Evolutionary conservation across 1,140 invertebrate genomes (phyloP), one percentile per base, ranked within the genome.

Genomic region (Caenorhabditis brenneri): DNA sequence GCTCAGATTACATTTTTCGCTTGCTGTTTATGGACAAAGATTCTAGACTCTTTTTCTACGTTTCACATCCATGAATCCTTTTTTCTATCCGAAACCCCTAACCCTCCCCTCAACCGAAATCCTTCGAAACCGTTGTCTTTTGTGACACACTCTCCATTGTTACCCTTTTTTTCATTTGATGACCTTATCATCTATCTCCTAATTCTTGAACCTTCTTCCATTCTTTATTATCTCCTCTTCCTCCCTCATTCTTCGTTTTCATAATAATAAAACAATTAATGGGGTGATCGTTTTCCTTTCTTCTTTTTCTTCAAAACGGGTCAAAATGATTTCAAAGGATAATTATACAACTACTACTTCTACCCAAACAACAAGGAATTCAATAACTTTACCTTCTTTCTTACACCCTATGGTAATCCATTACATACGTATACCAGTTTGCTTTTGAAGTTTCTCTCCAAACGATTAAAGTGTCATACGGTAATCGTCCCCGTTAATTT

Each of bases 251-350:
- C 53, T 27, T 51, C 49, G 49, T 51, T 58, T 58, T 58, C 22
- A 19, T 55, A 24, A 46, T 74, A 74, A 74, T 74, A 74, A 74
- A 74, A 74, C 65, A 74, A 74, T 74, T 74, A 74, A 74, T 74
- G 65, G 36, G 65, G 6, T 19, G 2, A n/a, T 46, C 24, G 5
- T 16, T 51, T 16, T 51, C 49, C 19, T 19, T 65, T 6, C 36
- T 31, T 65, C 31, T 55, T 19, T 51, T 12, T 19, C 33, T 42
- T 36, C 60, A 65, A 65, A 65, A 65, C 60, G 60, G 60, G 60
- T 65, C 60, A 65, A 65, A 65, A 65, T 65, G 60, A 65, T 65
- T 65, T 65, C 60, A n/a, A n/a, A n/a, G n/a, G n/a, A n/a, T n/a
- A n/a, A n/a, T n/a, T n/a, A n/a, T n/a, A n/a, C n/a, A n/a, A n/a